A percentile compares a stretch with the other conserved stretches of the same genome.
phyloP scores from a whole-genome alignment of 2,888 invertebrate genomes.

The Rambutsinella grinnellia region DNA sequence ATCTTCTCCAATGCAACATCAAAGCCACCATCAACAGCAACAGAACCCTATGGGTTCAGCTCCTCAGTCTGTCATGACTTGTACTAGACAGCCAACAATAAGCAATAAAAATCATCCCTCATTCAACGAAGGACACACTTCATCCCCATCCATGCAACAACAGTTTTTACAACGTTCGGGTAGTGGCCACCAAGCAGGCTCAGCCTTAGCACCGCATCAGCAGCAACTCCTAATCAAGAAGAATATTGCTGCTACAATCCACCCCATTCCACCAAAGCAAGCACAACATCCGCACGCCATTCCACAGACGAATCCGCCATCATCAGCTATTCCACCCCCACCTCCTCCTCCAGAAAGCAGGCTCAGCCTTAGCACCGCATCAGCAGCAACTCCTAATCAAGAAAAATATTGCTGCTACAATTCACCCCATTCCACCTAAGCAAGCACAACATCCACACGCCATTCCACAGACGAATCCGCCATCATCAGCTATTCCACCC shows the following conservation, averaged over 20 bases:
- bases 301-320: conserved; percentile 28
- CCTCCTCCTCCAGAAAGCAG: conserved; percentile 23
- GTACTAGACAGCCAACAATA: conserved; percentile 19
- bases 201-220: conserved; percentile 39
- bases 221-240: conserved; percentile 38
- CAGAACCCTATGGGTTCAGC: neutral
- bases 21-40: too few relatives aligned
- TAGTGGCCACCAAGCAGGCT: conserved; percentile 25
- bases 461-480: neutral
- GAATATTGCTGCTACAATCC: conserved; percentile 41
- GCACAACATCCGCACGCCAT: conserved; percentile 20
- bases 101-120: conserved; percentile 1
- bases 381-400: conserved; percentile 14
- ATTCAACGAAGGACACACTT: too few relatives aligned
- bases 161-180: conserved; percentile 14
- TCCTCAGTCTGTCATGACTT: neutral
- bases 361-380: conserved; percentile 28
- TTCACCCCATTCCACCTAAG: conserved; percentile 35
- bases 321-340: conserved; percentile 47
- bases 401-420: conserved; percentile 43
- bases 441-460: conserved; percentile 16
- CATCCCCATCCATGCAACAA: too few relatives aligned
- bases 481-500: conserved; percentile 25
- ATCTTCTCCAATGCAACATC: too few relatives aligned
- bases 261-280: conserved; percentile 31